A percentile compares a stretch with the other conserved stretches of the same genome.
Evolutionary conservation across 2,113 vertebrate species (phyloP).

Genomic region (Triplophysa siluroides): DNA sequence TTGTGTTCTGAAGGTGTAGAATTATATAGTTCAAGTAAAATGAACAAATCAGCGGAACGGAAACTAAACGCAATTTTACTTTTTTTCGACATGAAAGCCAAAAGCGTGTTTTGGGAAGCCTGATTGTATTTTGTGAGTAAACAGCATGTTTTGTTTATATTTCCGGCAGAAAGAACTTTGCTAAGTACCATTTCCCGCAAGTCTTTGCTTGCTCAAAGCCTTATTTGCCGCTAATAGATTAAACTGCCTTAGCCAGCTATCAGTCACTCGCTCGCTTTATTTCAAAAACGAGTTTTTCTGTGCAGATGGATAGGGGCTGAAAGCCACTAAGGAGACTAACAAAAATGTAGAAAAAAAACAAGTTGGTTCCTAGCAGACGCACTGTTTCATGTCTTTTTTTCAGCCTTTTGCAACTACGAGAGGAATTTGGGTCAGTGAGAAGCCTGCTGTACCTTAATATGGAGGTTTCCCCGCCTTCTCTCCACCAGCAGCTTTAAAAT

Average conservation of each 20-base stretch:
- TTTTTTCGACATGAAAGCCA: background rate
- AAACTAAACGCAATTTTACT: background rate
- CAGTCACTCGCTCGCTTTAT: slow-evolving; percentile 29
- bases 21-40: background rate
- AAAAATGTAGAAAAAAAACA: slow-evolving; percentile 23
- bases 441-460: slow-evolving; percentile 58
- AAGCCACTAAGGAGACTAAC: background rate
- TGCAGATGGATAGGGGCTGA: background rate
- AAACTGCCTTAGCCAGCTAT: slow-evolving; percentile 28
- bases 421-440: slow-evolving; percentile 57
- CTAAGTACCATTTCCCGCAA: slow-evolving; percentile 25
- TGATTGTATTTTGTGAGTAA: background rate
- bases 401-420: slow-evolving; percentile 43
- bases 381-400: slow-evolving; percentile 31
- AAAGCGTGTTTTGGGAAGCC: background rate
- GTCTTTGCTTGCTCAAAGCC: slow-evolving; percentile 5
- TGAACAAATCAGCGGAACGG: background rate
- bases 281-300: slow-evolving; percentile 8
- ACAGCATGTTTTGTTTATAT: slow-evolving; percentile 8
- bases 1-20: background rate
- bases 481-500: slow-evolving; percentile 55
- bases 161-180: background rate
- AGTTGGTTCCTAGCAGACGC: slow-evolving; percentile 18
- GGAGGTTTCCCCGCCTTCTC: slow-evolving; percentile 54
- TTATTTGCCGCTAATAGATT: slow-evolving; percentile 4